These are phyloP conservation scores for Montipora foliosa DNA, from an alignment of 64 coral and sea anemone genomes.

Conservation along the genomic window DNA sequence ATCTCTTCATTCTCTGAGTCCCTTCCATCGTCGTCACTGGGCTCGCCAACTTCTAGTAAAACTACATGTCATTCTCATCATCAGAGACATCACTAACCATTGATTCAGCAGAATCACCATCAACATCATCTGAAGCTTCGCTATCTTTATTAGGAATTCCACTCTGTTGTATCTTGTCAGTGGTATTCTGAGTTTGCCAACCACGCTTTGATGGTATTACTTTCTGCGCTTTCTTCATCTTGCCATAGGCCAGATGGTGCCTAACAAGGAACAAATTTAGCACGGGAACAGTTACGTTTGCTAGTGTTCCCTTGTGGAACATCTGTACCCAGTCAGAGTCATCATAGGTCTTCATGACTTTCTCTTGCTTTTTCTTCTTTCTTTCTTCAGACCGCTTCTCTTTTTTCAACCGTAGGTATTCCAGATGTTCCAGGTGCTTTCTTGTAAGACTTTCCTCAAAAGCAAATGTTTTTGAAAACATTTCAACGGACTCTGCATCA, in stretches of 20 bases:
- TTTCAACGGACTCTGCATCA: constrained; percentile 28
- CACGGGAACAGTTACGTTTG: too few species aligned
- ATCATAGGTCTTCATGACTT: constrained; percentile 57
- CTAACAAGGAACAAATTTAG: constrained; percentile 57
- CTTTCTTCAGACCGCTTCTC: too few species aligned
- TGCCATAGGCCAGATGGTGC: constrained; percentile 38
- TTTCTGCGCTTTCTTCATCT: not conserved
- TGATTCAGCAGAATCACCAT: too few species aligned
- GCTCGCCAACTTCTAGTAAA: too few species aligned
- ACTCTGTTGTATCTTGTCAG: not conserved
- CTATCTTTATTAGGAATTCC: not conserved
- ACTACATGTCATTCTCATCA: too few species aligned
- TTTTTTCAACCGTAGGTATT: constrained; percentile 37
- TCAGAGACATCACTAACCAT: too few species aligned
- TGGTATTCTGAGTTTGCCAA: constrained; percentile 8
- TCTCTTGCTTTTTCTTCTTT: not conserved
- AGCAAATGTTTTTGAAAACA: constrained; percentile 67
- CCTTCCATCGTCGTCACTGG: too few species aligned
- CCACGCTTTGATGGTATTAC: not conserved
- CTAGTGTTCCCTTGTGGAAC: not conserved
- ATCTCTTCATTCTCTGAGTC: too few species aligned
- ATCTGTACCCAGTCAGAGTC: constrained; percentile 38
- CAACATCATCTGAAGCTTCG: too few species aligned
- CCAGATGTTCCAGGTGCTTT: constrained; percentile 26
- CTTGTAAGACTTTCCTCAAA: constrained; percentile 40